Conservation (phyloP, 2,888 invertebrate species). For the Laspeyria flexula region DNA sequence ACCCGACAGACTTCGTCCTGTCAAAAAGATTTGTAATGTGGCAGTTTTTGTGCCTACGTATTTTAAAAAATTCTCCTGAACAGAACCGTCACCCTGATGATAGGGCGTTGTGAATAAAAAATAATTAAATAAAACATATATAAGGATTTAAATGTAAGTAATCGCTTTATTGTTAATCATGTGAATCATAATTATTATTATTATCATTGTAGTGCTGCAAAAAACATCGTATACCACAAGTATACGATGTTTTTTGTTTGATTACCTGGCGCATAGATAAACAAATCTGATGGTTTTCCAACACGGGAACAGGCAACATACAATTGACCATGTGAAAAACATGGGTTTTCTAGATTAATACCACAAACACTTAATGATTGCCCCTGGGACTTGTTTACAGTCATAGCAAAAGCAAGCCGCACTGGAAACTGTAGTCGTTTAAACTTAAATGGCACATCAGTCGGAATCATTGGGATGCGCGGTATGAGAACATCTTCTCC, state of each 20-base stretch:
- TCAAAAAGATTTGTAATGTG: constrained; percentile 32
- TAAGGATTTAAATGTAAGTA: constrained; percentile 42
- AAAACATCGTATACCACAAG: no score
- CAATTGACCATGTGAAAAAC: constrained; percentile 19
- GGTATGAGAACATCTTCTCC: constrained; percentile 17
- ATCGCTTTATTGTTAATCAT: constrained; percentile 43
- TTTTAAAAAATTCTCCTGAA: constrained; percentile 42
- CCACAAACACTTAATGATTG: constrained; percentile 15
- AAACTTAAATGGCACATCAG: constrained; percentile 16
- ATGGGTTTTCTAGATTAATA: constrained; percentile 8
- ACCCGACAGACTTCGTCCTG: background rate
- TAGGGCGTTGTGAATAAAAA: constrained; percentile 42
- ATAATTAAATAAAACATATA: constrained; percentile 45
- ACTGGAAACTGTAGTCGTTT: constrained; percentile 23
- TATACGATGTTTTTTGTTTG: constrained; percentile 29
- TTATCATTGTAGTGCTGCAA: constrained; percentile 15
- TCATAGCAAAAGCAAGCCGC: constrained; percentile 20
- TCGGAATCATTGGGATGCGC: constrained; percentile 20
- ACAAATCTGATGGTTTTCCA: constrained; percentile 20
- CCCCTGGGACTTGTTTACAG: constrained; percentile 18
- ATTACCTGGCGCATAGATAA: constrained; percentile 12
- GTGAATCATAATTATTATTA: constrained; percentile 14
- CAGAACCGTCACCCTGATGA: constrained; percentile 45
- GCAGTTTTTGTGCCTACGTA: constrained; percentile 36
- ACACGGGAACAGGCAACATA: constrained; percentile 24